phyloP scores from a whole-genome alignment of 1,140 invertebrate species.

The Papilio dardanus region DNA sequence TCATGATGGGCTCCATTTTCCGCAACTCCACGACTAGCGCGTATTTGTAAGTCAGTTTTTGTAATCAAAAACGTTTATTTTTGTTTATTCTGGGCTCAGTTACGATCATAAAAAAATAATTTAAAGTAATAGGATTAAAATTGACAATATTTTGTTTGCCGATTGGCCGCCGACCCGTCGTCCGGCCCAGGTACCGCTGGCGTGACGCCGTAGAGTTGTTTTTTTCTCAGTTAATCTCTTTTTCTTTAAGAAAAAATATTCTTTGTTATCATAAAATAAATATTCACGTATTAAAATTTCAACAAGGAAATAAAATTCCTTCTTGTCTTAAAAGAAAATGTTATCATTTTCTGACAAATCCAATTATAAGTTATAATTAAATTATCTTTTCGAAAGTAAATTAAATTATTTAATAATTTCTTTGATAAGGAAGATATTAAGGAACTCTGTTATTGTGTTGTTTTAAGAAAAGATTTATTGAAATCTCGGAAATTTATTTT shows the following conservation, averaged over 20 bases:
- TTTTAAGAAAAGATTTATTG: neutral
- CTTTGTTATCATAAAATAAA: neutral
- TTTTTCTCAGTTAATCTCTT: neutral
- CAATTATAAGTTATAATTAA: conserved; percentile 9
- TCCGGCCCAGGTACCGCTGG: too few species aligned
- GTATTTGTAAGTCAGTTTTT: too few species aligned
- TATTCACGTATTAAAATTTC: neutral
- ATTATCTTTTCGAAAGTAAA: conserved; percentile 6
- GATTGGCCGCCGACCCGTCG: too few species aligned
- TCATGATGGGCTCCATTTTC: too few species aligned
- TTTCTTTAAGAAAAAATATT: neutral
- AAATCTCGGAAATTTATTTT: neutral
- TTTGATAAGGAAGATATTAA: neutral
- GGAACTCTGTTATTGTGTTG: neutral
- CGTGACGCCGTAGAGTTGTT: too few species aligned
- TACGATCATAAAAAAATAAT: too few species aligned
- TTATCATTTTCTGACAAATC: conserved; percentile 10
- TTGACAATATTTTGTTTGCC: too few species aligned
- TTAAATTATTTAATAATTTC: conserved; percentile 11
- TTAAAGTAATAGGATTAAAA: too few species aligned
- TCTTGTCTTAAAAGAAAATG: neutral
- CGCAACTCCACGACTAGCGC: too few species aligned
- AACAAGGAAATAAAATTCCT: neutral
- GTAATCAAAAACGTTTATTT: too few species aligned
- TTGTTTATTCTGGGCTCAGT: too few species aligned